Base-by-base conservation (phyloP, 2,113 vertebrate genomes). In the Pachyramphus minor region DNA sequence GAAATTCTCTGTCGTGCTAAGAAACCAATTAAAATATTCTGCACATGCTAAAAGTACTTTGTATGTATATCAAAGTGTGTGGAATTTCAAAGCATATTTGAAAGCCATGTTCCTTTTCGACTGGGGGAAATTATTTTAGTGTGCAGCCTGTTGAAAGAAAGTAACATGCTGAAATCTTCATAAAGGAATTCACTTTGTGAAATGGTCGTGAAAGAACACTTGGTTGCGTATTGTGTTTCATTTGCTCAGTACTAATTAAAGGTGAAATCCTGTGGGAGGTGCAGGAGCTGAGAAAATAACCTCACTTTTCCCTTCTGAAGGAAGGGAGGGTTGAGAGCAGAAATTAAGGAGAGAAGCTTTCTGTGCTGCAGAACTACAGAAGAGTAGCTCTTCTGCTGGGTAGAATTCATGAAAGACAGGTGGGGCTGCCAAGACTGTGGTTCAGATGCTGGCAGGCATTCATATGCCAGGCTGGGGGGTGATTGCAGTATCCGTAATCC, bases 401-500 rank as follows among this genome's bases (percentile, higher is more conserved):
- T 33, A 84, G 35, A 33, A 3, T 63, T n/a, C 21, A 14, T 76
- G 60, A 19, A 39, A 67, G 39, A 6, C 6, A 35, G 45, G 17
- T 59, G 39, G 13, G 42, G 16, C 45, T 35, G 21, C 35, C 47
- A 30, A 59, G 64, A 33, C 72, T 81, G 68, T 59, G 35, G 5
- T 77, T 93, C 1, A 3, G 27, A 53, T 58, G 60, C 56, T 50
- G 49, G 24, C 49, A 50, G 49, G 49, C 49, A 27, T 27, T 50
- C 49, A 8, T 50, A 8, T 50, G 25, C 49, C 49, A 27, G 37
- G 14, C 56, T 27, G 30, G 21, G 6, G 30, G 33, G 45, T 35
- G 81, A 13, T 42, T 0, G 0, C 4, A 1, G n/a, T 6, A 2
- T 53, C 50, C 3, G 0, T 25, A 49, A 27, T 53, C 37, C 50